Conservation (phyloP, 1,140 invertebrate species). For the Euglossa dilemma region DNA sequence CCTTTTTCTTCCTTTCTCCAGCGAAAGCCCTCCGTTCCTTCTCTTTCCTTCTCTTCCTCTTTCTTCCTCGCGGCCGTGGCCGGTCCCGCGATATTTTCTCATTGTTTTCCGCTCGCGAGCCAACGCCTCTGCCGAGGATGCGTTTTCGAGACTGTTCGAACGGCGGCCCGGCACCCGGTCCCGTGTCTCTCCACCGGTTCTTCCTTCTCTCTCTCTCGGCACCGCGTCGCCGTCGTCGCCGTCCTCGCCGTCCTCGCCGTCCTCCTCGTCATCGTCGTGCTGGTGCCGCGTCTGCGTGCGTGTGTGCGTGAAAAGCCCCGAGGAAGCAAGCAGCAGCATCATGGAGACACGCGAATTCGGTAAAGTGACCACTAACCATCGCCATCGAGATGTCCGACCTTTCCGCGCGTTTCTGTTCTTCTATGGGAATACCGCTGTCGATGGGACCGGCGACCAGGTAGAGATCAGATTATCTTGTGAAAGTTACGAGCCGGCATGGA, state of each 20-base stretch:
- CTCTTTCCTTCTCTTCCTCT: too few relatives aligned
- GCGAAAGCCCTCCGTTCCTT: too few relatives aligned
- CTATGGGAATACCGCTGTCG: not conserved
- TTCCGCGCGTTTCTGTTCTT: not conserved
- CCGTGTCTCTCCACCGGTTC: too few relatives aligned
- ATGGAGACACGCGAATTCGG: constrained; percentile 33
- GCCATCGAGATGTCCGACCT: not conserved
- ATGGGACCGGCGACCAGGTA: constrained; percentile 19
- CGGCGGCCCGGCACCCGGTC: constrained; percentile 27
- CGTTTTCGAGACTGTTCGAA: constrained; percentile 44
- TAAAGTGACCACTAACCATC: not conserved
- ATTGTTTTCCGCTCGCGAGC: not conserved
- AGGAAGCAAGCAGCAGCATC: constrained; percentile 32
- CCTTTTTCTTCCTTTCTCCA: constrained; percentile 33
- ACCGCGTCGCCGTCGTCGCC: constrained; percentile 43
- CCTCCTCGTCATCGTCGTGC: constrained; percentile 35
- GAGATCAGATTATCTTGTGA: constrained; percentile 10
- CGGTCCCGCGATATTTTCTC: not conserved
- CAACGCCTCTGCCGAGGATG: constrained; percentile 4
- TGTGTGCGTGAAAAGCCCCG: constrained; percentile 57
- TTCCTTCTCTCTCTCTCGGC: constrained; percentile 31
- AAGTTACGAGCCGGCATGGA: not conserved
- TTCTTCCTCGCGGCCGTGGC: not conserved
- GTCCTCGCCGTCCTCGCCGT: too few relatives aligned
- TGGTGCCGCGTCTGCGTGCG: constrained; percentile 53